phyloP scores from a whole-genome alignment of 2,888 invertebrate species.

The Calliphora vomitoria region DNA sequence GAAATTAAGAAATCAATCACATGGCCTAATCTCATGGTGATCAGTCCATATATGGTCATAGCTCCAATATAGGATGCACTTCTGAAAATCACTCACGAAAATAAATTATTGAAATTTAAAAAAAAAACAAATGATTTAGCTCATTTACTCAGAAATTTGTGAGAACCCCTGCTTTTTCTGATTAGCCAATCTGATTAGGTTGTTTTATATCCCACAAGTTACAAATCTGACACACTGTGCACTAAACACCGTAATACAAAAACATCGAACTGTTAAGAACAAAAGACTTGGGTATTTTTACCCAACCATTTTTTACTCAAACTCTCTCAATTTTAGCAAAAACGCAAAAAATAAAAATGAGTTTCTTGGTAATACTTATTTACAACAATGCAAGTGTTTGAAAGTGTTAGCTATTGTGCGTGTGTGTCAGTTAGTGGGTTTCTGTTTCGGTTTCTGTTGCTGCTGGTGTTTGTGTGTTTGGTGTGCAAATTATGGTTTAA shows the following conservation, averaged over 20 bases:
- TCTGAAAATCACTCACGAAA: too few relatives aligned
- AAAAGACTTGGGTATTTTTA: slow-evolving; percentile 42
- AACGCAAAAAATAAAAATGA: not conserved
- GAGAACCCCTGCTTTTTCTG: too few relatives aligned
- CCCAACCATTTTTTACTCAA: slow-evolving; percentile 1
- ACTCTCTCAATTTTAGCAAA: not conserved
- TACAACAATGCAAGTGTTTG: slow-evolving; percentile 47
- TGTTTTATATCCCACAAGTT: too few relatives aligned
- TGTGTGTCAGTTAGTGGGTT: not conserved
- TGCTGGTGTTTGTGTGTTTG: slow-evolving; percentile 60
- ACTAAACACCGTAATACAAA: slow-evolving; percentile 18
- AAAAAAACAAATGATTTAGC: too few relatives aligned
- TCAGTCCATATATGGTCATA: too few relatives aligned
- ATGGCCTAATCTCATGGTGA: too few relatives aligned
- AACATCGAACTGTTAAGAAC: slow-evolving; percentile 49
- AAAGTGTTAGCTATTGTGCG: slow-evolving; percentile 7
- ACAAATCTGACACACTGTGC: not conserved
- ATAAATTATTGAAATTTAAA: too few relatives aligned
- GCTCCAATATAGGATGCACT: too few relatives aligned
- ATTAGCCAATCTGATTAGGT: too few relatives aligned
- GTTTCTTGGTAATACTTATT: slow-evolving; percentile 14
- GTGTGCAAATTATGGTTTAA: slow-evolving; percentile 84
- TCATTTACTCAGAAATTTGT: too few relatives aligned
- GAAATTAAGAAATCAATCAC: too few relatives aligned
- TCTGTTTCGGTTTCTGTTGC: not conserved